Evolutionary conservation across 1,140 invertebrate species (phyloP).

Genomic region (Calephelis virginiensis): DNA sequence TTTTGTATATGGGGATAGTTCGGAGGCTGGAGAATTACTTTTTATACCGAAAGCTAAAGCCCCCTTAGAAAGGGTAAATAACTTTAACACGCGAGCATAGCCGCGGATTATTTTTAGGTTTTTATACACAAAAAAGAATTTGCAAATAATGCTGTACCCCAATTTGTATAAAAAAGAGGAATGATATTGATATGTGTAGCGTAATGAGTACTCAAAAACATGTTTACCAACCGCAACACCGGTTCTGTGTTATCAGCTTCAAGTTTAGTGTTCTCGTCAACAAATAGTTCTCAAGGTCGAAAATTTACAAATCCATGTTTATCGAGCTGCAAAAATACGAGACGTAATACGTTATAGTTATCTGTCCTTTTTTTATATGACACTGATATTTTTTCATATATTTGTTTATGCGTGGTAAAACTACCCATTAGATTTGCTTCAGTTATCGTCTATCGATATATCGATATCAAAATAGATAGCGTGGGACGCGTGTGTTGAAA

Average conservation of each 20-base stretch:
- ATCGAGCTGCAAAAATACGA: not conserved
- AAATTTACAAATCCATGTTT: constrained; percentile 14
- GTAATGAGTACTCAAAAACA: constrained; percentile 9
- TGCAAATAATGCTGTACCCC: not conserved
- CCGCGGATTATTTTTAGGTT: too few species aligned
- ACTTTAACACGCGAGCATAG: too few species aligned
- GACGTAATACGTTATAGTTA: constrained; percentile 5
- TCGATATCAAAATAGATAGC: constrained; percentile 12
- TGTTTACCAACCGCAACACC: not conserved
- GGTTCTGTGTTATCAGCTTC: not conserved
- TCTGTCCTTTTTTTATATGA: constrained; percentile 28
- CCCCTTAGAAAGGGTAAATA: too few species aligned
- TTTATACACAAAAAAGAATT: too few species aligned
- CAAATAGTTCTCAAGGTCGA: not conserved
- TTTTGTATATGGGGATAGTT: too few species aligned
- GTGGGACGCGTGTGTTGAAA: constrained; percentile 8
- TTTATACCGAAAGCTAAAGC: too few species aligned
- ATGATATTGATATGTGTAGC: not conserved
- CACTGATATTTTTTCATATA: constrained; percentile 19
- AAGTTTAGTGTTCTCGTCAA: not conserved
- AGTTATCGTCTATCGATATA: constrained; percentile 11
- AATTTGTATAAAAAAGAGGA: not conserved
- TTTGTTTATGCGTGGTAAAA: constrained; percentile 19
- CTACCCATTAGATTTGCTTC: constrained; percentile 10
- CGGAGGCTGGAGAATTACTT: too few species aligned